A percentile compares a stretch with the other conserved stretches of the same genome.
Evolutionary conservation across 2,888 invertebrate genomes (phyloP).

Genomic region (Cephus pulcher): DNA sequence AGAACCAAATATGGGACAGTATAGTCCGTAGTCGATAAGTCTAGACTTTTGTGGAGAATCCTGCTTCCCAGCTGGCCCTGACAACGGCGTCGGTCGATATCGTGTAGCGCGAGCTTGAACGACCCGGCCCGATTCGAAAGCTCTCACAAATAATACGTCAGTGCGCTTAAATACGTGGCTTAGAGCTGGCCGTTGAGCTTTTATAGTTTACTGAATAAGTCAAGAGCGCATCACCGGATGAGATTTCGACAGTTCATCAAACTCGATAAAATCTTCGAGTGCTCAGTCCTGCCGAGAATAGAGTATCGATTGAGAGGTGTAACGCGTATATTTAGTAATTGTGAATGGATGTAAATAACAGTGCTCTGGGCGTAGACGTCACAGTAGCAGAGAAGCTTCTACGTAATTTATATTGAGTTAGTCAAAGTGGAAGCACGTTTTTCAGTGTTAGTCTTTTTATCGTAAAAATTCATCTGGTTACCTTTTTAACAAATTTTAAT

Average conservation of each 20-base stretch:
- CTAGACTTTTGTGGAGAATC: not conserved
- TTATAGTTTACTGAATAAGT: not conserved
- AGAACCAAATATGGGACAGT: not conserved
- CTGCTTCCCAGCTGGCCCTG: conserved; percentile 11
- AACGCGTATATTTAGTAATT: not conserved
- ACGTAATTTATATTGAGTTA: not conserved
- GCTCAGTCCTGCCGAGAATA: not conserved
- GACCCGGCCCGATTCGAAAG: conserved; percentile 40
- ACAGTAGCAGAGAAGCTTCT: not conserved
- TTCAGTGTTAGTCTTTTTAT: not conserved
- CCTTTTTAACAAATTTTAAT: not conserved
- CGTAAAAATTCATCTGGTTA: not conserved
- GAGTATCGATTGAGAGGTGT: not conserved
- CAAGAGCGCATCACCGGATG: not conserved
- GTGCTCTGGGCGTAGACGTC: not conserved
- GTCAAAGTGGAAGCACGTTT: not conserved
- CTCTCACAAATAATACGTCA: conserved; percentile 35
- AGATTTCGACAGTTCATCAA: not conserved
- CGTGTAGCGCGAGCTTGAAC: conserved; percentile 35
- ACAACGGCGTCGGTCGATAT: conserved; percentile 41
- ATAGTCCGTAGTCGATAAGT: not conserved
- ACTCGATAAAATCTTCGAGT: not conserved
- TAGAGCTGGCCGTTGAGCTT: not conserved
- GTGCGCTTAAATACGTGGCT: conserved; percentile 30
- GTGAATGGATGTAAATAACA: not conserved